Evolutionary conservation across 2,797 vertebrate genomes (phyloP), one percentile per base, ranked within the genome.

Genomic region (Decapterus maruadsi): DNA sequence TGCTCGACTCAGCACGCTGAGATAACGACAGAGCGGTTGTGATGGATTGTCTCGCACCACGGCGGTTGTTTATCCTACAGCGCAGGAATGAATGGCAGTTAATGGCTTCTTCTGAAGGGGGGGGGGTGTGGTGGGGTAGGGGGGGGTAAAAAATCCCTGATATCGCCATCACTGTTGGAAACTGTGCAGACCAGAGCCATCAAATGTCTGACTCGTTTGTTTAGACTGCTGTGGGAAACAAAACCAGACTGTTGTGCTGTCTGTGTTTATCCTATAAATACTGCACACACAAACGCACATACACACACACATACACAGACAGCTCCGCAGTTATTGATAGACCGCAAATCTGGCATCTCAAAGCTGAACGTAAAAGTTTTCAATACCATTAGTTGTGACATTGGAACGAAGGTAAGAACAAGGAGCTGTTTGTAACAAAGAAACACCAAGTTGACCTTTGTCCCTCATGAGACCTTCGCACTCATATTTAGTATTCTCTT

Each of bases 31-130:
- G 57, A 82, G 72, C 50, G 60, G 80, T 50, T 72, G 60, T 84
- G 80, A 82, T 75, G 82, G 82, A 83, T 78, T 34, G 53, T 66
- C 31, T 82, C 26, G n/a, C 26, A 3, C 26, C 42, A 2, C 31
- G n/a, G 20, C 55, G 71, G 65, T 65, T 82, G 81, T 87, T 80
- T 81, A 81, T 82, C 73, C 59, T 36, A 65, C 61, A 63, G 43
- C 20, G 6, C 43, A 62, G 71, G 53, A 84, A 67, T 84, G 55
- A 76, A 77, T 69, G 45, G 68, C 55, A 68, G 71, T 12, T 0
- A 73, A 75, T 59, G 40, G 78, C 54, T 80, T 87, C 68, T 66
- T 78, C 38, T 71, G 64, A 87, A 22, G 4, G 26, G 43, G 31
- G 3, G 4, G 31, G 6, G 4, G 31, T 34, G 31, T 1, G 6